These are phyloP conservation scores for Anagrus nilaparvatae DNA, from an alignment of 1,140 invertebrate species.

Conservation along the genomic window DNA sequence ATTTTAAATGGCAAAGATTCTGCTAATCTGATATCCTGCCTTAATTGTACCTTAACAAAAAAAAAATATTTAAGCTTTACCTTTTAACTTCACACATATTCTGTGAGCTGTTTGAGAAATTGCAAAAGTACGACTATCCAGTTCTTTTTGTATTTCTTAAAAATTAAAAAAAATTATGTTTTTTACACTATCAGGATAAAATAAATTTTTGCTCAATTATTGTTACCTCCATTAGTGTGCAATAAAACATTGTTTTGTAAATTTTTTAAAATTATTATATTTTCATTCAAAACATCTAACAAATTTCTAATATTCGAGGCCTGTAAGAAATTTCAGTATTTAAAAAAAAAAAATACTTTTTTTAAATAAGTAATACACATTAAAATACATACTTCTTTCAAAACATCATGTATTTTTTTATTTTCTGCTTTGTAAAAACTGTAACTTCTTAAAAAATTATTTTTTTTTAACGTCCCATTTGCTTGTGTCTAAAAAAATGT, in stretches of 20 bases:
- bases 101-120: conserved; percentile 33
- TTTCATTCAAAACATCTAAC: conserved; percentile 41
- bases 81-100: conserved; percentile 32
- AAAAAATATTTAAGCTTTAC: too few species aligned
- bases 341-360: neutral
- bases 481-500: too few species aligned
- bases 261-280: conserved; percentile 42
- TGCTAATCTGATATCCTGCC: too few species aligned
- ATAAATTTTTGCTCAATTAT: conserved; percentile 1
- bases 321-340: conserved; percentile 27
- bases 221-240: conserved; percentile 43
- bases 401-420: conserved; percentile 34
- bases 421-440: too few species aligned
- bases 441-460: too few species aligned
- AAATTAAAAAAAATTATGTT: conserved; percentile 14
- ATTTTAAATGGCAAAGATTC: too few species aligned
- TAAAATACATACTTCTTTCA: conserved; percentile 36
- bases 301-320: conserved; percentile 42
- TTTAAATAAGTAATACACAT: neutral
- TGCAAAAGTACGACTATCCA: conserved; percentile 38
- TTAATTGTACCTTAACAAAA: too few species aligned
- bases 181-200: conserved; percentile 1
- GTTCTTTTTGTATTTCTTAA: conserved; percentile 47
- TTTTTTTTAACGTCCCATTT: too few species aligned
- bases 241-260: conserved; percentile 48